Percentiles rank a stretch among this genome's conserved stretches.
These are phyloP conservation scores for Spodoptera frugiperda DNA, from an alignment of 1,140 invertebrate genomes.

Conservation along the genomic window DNA sequence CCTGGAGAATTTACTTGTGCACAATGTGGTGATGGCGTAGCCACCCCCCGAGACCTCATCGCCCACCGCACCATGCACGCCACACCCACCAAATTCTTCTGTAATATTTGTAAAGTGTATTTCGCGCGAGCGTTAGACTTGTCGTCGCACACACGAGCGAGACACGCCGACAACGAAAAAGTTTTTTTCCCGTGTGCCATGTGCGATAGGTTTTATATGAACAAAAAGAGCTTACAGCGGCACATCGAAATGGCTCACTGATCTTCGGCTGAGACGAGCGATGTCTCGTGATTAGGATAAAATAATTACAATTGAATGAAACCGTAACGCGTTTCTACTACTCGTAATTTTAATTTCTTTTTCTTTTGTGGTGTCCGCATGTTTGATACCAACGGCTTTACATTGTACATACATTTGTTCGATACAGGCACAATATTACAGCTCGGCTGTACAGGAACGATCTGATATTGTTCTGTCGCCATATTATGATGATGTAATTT, in stretches of 20 bases:
- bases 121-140: conserved; percentile 86
- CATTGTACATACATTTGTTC: conserved; percentile 40
- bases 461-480: conserved; percentile 39
- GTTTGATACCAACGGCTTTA: conserved; percentile 12
- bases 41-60: conserved; percentile 78
- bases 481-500: conserved; percentile 67
- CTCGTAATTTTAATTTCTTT: conserved; percentile 34
- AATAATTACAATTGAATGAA: conserved; percentile 33
- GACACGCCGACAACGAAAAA: conserved; percentile 84
- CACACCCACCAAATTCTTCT: conserved; percentile 82
- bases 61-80: conserved; percentile 82
- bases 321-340: conserved; percentile 27
- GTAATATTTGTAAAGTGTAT: conserved; percentile 87
- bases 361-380: conserved; percentile 12
- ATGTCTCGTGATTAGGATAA: conserved; percentile 11
- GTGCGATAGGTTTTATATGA: conserved; percentile 84
- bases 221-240: conserved; percentile 84
- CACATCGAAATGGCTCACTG: conserved; percentile 84
- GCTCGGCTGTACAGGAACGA: conserved; percentile 27
- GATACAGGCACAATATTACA: conserved; percentile 6
- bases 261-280: conserved; percentile 50
- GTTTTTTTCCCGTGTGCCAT: conserved; percentile 84
- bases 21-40: conserved; percentile 82
- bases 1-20: conserved; percentile 80
- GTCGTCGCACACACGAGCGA: conserved; percentile 86